Evolutionary conservation across 2,888 invertebrate genomes (phyloP).

Genomic region (Malthinus seriepunctatus): DNA sequence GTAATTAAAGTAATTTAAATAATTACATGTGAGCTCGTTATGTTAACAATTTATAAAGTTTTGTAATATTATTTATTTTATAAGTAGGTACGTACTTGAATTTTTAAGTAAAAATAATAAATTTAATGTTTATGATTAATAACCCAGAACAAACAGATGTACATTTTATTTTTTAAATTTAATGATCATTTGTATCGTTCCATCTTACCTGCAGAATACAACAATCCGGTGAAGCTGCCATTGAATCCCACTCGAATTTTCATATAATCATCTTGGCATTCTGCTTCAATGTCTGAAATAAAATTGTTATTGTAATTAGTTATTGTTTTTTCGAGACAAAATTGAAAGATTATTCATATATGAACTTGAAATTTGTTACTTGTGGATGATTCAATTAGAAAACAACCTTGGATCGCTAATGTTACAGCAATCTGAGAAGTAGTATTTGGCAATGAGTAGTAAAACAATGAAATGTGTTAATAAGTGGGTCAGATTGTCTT

Average conservation of each 20-base stretch:
- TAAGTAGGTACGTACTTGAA: neutral
- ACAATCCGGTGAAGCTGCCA: conserved; percentile 84
- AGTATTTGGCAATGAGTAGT: conserved; percentile 7
- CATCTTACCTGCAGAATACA: conserved; percentile 82
- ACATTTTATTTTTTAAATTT: neutral
- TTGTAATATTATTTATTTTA: neutral
- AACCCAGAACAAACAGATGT: conserved; percentile 2
- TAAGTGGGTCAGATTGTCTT: conserved; percentile 24
- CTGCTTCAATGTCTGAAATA: conserved; percentile 86
- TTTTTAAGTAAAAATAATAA: neutral
- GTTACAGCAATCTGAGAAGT: conserved; percentile 1
- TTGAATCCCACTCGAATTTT: conserved; percentile 92
- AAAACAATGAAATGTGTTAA: conserved; percentile 25
- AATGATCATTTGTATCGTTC: too few relatives aligned
- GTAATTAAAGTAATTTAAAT: too few relatives aligned
- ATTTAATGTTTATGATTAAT: neutral
- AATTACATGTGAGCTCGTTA: too few relatives aligned
- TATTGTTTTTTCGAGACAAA: neutral
- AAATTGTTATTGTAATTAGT: conserved; percentile 11
- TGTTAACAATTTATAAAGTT: too few relatives aligned
- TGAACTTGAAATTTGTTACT: conserved; percentile 5
- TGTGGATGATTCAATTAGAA: conserved; percentile 1
- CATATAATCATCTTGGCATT: conserved; percentile 95
- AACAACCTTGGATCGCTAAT: neutral
- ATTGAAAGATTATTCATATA: neutral